A percentile compares a stretch with the other conserved stretches of the same genome.
These are phyloP conservation scores for Anarhynchus alexandrinus DNA, from an alignment of 2,113 vertebrate species.

Conservation along the genomic window DNA sequence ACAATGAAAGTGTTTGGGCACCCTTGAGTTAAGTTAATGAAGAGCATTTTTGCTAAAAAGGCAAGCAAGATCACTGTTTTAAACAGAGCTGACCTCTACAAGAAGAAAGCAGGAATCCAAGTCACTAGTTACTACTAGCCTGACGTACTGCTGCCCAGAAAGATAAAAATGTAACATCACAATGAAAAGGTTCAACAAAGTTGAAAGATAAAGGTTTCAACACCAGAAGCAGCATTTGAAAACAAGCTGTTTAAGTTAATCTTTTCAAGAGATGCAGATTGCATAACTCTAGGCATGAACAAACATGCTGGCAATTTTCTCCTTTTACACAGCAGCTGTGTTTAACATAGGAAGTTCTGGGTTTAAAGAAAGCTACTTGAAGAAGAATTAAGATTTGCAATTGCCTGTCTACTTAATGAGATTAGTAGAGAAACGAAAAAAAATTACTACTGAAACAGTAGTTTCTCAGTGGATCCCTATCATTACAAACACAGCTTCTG, in stretches of 20 bases:
- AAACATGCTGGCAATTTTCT: conserved; percentile 63
- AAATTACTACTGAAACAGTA: conserved; percentile 50
- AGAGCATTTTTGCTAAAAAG: conserved; percentile 44
- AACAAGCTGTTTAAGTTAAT: conserved; percentile 61
- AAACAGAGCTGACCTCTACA: conserved; percentile 61
- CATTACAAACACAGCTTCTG: conserved; percentile 61
- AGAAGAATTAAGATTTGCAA: conserved; percentile 57
- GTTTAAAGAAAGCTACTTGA: conserved; percentile 60
- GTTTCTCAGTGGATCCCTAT: conserved; percentile 59
- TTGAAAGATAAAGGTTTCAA: conserved; percentile 47
- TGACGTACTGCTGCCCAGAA: conserved; percentile 63
- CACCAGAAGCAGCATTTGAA: conserved; percentile 68
- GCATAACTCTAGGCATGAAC: conserved; percentile 59
- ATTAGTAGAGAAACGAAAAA: conserved; percentile 51
- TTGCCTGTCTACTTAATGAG: conserved; percentile 47
- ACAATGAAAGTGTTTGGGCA: conserved; percentile 59
- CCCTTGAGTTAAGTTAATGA: conserved; percentile 47
- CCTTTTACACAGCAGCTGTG: conserved; percentile 62
- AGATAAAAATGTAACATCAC: conserved; percentile 46
- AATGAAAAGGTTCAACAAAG: conserved; percentile 55
- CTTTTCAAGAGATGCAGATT: conserved; percentile 67
- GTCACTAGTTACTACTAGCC: conserved; percentile 46
- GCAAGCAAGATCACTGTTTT: conserved; percentile 50
- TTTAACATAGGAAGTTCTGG: conserved; percentile 61
- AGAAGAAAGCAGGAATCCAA: conserved; percentile 58